A percentile compares a stretch with the other conserved stretches of the same genome.
These are phyloP conservation scores for Pachliopta kotzebuea DNA, from an alignment of 2,888 invertebrate species.

Conservation along the genomic window DNA sequence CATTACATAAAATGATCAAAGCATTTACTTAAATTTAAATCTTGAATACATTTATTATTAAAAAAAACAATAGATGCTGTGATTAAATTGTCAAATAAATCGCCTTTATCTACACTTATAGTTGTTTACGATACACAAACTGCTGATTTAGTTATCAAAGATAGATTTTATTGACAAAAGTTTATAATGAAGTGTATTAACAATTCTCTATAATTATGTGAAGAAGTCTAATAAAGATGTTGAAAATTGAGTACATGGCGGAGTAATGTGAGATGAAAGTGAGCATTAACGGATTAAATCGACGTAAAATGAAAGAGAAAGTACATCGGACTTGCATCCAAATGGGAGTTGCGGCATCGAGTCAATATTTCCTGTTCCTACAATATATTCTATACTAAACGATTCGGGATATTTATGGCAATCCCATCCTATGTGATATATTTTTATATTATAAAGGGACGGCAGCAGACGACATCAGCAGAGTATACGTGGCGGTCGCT, in stretches of 20 bases:
- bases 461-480: too few species aligned
- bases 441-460: background rate
- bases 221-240: constrained; percentile 31
- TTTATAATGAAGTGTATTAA: constrained; percentile 9
- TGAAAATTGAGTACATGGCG: constrained; percentile 37
- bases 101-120: background rate
- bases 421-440: background rate
- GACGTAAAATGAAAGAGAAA: constrained; percentile 38
- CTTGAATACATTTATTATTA: background rate
- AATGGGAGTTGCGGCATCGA: constrained; percentile 35
- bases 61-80: background rate
- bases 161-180: background rate
- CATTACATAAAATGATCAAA: too few species aligned
- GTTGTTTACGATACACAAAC: background rate
- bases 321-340: constrained; percentile 32
- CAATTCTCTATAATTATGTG: constrained; percentile 19
- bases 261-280: constrained; percentile 42
- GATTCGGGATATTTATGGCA: background rate
- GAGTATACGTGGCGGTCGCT: too few species aligned
- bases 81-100: background rate
- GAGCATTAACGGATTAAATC: constrained; percentile 38
- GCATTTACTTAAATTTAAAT: too few species aligned
- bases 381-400: background rate
- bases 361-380: constrained; percentile 32
- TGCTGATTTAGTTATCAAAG: background rate